A percentile compares a stretch with the other conserved stretches of the same genome.
phyloP scores from a whole-genome alignment of 2,113 vertebrate genomes.

The Tiliqua scincoides region DNA sequence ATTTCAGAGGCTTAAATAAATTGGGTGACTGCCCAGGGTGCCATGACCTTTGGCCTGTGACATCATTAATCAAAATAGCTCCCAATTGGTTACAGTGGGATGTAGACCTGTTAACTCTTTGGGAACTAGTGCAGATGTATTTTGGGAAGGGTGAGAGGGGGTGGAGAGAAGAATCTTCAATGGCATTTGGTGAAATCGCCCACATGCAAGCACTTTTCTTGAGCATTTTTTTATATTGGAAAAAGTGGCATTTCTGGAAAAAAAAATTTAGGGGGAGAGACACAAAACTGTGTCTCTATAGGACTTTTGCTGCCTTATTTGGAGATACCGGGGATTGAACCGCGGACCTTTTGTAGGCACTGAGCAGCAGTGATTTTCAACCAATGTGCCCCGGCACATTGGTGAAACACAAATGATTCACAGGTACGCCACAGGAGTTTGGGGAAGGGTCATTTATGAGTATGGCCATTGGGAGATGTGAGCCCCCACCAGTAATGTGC shows the following conservation, averaged over 20 bases:
- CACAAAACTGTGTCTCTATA: too few species aligned
- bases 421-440: too few species aligned
- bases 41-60: constrained; percentile 86
- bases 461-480: too few species aligned
- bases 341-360: neutral
- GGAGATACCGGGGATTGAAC: too few species aligned
- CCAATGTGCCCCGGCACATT: too few species aligned
- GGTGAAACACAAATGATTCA: too few species aligned
- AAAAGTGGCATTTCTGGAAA: neutral
- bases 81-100: constrained; percentile 82
- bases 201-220: constrained; percentile 5
- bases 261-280: neutral
- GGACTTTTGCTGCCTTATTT: too few species aligned
- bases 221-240: neutral
- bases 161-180: too few species aligned
- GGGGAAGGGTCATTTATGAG: too few species aligned
- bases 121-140: constrained; percentile 33
- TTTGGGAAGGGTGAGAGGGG: neutral
- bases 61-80: constrained; percentile 93
- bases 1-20: constrained; percentile 94
- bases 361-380: too few species aligned
- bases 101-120: constrained; percentile 64
- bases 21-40: constrained; percentile 93
- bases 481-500: too few species aligned
- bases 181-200: constrained; percentile 14